Evolutionary conservation across 2,113 vertebrate species (phyloP).

Genomic region (Chiloscyllium plagiosum): DNA sequence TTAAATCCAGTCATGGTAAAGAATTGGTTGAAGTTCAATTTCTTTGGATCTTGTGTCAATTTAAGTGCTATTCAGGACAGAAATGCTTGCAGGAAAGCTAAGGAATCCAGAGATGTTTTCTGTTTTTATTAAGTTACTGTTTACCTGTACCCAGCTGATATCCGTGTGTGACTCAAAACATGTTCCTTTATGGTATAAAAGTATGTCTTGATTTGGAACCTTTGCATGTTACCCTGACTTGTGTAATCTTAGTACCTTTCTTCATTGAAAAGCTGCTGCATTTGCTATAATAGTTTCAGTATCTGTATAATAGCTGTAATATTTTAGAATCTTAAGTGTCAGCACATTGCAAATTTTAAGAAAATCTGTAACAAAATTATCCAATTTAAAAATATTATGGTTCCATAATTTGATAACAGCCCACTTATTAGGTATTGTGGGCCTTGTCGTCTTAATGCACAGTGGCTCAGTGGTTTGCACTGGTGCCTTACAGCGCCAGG

Average conservation of each 20-base stretch:
- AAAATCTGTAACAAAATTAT: background rate
- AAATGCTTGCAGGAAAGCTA: background rate
- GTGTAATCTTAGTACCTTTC: background rate
- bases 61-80: background rate
- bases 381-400: background rate
- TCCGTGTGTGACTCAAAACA: background rate
- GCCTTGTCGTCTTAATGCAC: background rate
- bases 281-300: background rate
- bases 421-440: background rate
- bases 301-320: background rate
- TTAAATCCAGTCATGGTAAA: background rate
- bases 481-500: no score
- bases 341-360: background rate
- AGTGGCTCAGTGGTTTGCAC: no score
- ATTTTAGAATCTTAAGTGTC: background rate
- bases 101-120: background rate
- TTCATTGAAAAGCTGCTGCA: background rate
- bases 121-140: background rate
- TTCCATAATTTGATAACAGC: background rate
- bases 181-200: background rate
- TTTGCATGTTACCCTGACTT: background rate
- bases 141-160: background rate
- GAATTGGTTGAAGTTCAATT: background rate
- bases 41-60: background rate
- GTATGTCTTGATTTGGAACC: background rate